phyloP scores from a whole-genome alignment of 2,888 invertebrate genomes.

The Troglohyphantes excavatus region DNA sequence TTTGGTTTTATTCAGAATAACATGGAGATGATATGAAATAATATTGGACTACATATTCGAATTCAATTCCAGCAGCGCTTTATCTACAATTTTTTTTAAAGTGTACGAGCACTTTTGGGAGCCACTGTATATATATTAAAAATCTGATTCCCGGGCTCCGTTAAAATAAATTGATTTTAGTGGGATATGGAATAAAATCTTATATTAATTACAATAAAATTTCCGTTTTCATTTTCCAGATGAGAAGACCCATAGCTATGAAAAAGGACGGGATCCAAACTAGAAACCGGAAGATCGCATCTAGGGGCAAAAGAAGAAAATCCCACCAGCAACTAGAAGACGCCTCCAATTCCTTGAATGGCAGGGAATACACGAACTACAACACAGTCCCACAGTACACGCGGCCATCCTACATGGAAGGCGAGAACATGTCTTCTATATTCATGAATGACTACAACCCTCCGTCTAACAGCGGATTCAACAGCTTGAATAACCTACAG shows the following conservation, averaged over 20 bases:
- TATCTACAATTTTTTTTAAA: too few relatives aligned
- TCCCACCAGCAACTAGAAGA: constrained; percentile 24
- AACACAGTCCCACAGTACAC: constrained; percentile 29
- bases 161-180: too few relatives aligned
- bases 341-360: background rate
- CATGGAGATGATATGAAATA: too few relatives aligned
- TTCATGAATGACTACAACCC: constrained; percentile 22
- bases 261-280: constrained; percentile 99
- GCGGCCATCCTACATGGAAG: constrained; percentile 34
- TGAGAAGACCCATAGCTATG: constrained; percentile 99
- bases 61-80: too few relatives aligned
- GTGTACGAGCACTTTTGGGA: too few relatives aligned
- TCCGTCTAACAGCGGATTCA: constrained; percentile 3
- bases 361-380: constrained; percentile 35
- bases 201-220: too few relatives aligned
- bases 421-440: constrained; percentile 36
- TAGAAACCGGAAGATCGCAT: constrained; percentile 97
- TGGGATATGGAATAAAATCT: too few relatives aligned
- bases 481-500: constrained; percentile 25
- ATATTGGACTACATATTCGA: too few relatives aligned
- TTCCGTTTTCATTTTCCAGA: too few relatives aligned
- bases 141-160: too few relatives aligned
- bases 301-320: constrained; percentile 96
- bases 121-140: too few relatives aligned
- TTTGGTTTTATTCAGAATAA: too few relatives aligned